Percentiles rank a stretch among this genome's conserved stretches.
Conservation (phyloP, 1,140 invertebrate species). For the Penaeus japonicus region DNA sequence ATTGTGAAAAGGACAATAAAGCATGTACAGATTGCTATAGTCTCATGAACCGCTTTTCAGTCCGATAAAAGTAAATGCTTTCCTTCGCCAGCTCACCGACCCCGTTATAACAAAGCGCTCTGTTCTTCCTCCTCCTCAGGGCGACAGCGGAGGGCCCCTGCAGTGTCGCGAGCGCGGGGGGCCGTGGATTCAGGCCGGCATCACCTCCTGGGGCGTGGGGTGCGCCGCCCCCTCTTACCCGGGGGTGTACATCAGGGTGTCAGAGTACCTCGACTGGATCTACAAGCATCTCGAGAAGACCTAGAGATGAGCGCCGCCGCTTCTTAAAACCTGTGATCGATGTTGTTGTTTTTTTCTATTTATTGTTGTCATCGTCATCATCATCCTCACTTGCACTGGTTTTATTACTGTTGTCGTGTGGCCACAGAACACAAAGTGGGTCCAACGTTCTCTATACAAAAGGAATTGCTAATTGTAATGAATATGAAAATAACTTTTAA, state of each 20-base stretch:
- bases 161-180: conserved; percentile 49
- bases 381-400: neutral
- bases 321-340: neutral
- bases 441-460: too few relatives aligned
- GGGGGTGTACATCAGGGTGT: conserved; percentile 68
- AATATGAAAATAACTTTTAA: too few relatives aligned
- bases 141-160: conserved; percentile 55
- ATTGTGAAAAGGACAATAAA: too few relatives aligned
- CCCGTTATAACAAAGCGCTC: too few relatives aligned
- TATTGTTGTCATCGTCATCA: too few relatives aligned
- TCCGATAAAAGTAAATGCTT: too few relatives aligned
- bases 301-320: conserved; percentile 48
- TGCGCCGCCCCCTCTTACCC: conserved; percentile 69
- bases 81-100: too few relatives aligned
- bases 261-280: conserved; percentile 66
- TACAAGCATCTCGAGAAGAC: conserved; percentile 50
- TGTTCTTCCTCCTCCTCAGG: neutral
- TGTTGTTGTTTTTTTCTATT: too few relatives aligned
- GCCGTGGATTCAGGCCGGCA: conserved; percentile 64
- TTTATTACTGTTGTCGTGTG: neutral
- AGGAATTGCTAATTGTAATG: too few relatives aligned
- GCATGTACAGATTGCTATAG: too few relatives aligned
- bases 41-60: too few relatives aligned
- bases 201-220: conserved; percentile 79
- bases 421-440: too few relatives aligned